Percentiles rank a stretch among this genome's conserved stretches.
Conservation (phyloP, 2,888 invertebrate genomes). For the Hydrotaea cyrtoneurina region DNA sequence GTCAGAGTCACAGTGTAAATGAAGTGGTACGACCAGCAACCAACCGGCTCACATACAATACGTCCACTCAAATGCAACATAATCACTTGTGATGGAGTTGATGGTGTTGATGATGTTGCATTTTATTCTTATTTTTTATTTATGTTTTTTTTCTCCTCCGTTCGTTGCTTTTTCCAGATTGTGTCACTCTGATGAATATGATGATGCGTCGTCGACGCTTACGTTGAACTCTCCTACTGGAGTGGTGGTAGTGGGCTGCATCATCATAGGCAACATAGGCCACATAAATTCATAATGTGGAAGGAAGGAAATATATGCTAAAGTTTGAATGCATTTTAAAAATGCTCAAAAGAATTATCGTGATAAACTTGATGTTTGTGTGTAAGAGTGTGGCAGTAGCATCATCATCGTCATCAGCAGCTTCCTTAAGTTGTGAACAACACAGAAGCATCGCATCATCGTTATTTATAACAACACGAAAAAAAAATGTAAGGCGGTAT, state of each 20-base stretch:
- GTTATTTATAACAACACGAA: not conserved
- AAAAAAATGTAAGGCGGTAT: not conserved
- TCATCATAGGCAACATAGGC: not conserved
- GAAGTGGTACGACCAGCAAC: not conserved
- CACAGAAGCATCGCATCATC: not conserved
- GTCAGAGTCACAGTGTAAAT: slow-evolving; percentile 9
- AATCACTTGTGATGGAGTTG: slow-evolving; percentile 51
- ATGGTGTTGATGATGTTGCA: slow-evolving; percentile 58
- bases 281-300: slow-evolving; percentile 18
- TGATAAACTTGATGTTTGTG: slow-evolving; percentile 21
- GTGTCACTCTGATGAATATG: not conserved
- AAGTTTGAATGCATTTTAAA: slow-evolving; percentile 17
- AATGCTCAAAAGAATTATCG: slow-evolving; percentile 4
- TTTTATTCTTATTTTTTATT: slow-evolving; percentile 19
- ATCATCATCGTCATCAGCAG: slow-evolving; percentile 24
- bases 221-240: slow-evolving; percentile 9
- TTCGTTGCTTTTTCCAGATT: not conserved
- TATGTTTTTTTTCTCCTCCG: not conserved
- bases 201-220: slow-evolving; percentile 12
- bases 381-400: not conserved
- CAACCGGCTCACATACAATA: no score
- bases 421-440: slow-evolving; percentile 35
- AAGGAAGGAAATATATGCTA: slow-evolving; percentile 13
- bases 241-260: not conserved
- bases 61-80: slow-evolving; percentile 36